Percentiles rank a stretch among this genome's conserved stretches.
These are phyloP conservation scores for Cataglyphis altisquamis DNA, from an alignment of 2,888 invertebrate genomes.

Conservation along the genomic window DNA sequence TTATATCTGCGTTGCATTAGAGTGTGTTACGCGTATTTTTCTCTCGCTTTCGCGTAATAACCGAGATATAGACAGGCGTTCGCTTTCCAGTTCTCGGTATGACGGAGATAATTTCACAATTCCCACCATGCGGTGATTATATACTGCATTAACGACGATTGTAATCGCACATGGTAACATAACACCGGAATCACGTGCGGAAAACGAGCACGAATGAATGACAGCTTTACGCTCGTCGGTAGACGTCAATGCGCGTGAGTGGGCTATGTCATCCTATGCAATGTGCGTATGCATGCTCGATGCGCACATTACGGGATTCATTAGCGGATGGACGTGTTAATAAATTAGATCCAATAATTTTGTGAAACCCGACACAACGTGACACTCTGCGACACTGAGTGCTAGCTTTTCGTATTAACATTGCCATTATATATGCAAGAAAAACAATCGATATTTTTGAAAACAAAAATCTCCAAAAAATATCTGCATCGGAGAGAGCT, in stretches of 20 bases:
- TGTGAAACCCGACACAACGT: neutral
- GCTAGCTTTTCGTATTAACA: constrained; percentile 11
- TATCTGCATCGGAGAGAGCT: neutral
- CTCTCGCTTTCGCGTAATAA: neutral
- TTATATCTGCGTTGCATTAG: neutral
- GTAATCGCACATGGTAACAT: constrained; percentile 50
- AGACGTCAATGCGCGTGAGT: constrained; percentile 14
- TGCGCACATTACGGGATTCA: constrained; percentile 25
- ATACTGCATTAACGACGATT: constrained; percentile 12
- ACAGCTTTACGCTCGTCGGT: neutral
- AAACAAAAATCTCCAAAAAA: neutral
- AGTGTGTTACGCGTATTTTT: neutral
- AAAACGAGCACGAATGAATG: constrained; percentile 47
- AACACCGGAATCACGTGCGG: constrained; percentile 61
- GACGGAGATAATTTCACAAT: neutral
- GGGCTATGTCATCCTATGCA: neutral
- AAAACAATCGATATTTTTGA: neutral
- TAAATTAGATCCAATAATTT: constrained; percentile 31
- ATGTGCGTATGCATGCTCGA: constrained; percentile 2
- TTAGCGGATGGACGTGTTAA: constrained; percentile 49
- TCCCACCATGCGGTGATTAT: neutral
- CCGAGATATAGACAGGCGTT: neutral
- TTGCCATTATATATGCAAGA: neutral
- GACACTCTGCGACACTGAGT: neutral
- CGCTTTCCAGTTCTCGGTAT: neutral